A percentile compares a stretch with the other conserved stretches of the same genome.
phyloP scores from a whole-genome alignment of 2,113 vertebrate species.

The Erythrolamprus reginae region DNA sequence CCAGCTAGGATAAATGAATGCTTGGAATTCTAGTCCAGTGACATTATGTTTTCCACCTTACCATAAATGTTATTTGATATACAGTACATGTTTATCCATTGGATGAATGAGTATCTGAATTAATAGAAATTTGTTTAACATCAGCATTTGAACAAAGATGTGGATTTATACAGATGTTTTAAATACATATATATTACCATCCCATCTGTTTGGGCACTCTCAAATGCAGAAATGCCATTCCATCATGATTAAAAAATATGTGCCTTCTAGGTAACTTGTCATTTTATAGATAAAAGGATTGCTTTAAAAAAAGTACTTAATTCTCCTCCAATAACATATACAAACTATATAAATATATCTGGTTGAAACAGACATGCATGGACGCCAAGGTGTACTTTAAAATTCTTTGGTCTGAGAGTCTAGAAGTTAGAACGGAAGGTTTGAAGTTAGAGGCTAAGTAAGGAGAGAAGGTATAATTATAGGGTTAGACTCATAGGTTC shows the following conservation, averaged over 20 bases:
- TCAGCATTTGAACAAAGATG: not conserved
- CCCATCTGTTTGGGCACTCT: not conserved
- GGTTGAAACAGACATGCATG: conserved; percentile 54
- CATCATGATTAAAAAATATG: conserved; percentile 36
- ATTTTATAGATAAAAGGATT: conserved; percentile 37
- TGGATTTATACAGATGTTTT: not conserved
- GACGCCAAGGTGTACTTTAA: conserved; percentile 64
- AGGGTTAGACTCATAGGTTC: conserved; percentile 72
- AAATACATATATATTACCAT: not conserved
- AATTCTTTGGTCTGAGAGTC: conserved; percentile 57
- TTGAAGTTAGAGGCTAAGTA: conserved; percentile 67
- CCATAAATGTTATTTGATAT: not conserved
- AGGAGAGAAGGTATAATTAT: conserved; percentile 76
- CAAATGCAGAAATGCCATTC: conserved; percentile 32
- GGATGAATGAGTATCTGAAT: not conserved
- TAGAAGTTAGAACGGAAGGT: conserved; percentile 62
- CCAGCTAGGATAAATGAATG: not conserved
- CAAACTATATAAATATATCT: conserved; percentile 22
- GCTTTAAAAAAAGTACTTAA: conserved; percentile 34
- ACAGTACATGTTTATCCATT: not conserved
- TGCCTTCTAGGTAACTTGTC: conserved; percentile 43
- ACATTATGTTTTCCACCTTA: not conserved
- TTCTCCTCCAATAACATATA: conserved; percentile 5
- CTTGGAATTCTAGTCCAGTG: not conserved
- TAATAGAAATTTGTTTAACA: not conserved